Conservation (phyloP, 2,113 vertebrate species). For the Azemiops feae region DNA sequence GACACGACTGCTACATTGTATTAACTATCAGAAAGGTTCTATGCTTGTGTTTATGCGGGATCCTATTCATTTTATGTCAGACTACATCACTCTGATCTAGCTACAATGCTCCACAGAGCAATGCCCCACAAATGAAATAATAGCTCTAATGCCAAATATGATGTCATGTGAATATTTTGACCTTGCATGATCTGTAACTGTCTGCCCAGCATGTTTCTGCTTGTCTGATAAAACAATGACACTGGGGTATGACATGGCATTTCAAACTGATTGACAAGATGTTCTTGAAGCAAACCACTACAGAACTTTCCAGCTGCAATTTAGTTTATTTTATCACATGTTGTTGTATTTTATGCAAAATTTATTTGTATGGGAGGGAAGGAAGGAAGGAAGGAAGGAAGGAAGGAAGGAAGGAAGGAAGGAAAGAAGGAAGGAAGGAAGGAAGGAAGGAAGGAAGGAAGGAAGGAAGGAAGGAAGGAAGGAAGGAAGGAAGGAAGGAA, state of each 20-base stretch:
- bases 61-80: not conserved
- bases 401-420: not conserved
- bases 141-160: not conserved
- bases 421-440: not conserved
- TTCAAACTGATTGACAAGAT: not conserved
- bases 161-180: not conserved
- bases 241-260: not conserved
- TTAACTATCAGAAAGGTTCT: not conserved
- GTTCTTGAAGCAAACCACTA: not conserved
- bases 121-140: not conserved
- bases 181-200: not conserved
- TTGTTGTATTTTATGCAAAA: not conserved
- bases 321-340: not conserved
- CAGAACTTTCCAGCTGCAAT: not conserved
- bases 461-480: too few species aligned
- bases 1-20: not conserved
- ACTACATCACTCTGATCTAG: not conserved
- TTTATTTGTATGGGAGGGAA: not conserved
- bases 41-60: not conserved
- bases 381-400: not conserved
- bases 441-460: not conserved
- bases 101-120: not conserved
- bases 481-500: not conserved
- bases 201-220: not conserved
- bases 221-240: not conserved